These are phyloP conservation scores for Embidobia sp. DNA, from an alignment of 2,888 invertebrate genomes.

Conservation along the genomic window DNA sequence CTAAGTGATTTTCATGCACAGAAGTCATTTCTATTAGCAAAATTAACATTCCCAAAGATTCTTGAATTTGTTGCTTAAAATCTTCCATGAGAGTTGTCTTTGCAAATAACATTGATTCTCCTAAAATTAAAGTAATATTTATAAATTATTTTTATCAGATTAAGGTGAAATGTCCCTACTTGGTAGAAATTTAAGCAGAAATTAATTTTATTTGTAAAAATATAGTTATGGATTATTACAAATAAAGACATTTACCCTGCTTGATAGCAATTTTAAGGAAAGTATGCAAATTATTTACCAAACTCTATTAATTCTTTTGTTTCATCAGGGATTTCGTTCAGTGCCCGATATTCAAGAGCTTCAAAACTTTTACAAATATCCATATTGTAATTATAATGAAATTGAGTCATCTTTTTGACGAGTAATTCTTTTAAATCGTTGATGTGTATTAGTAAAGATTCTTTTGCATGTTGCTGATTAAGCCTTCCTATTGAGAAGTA, in stretches of 20 bases:
- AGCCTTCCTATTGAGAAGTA: constrained; percentile 87
- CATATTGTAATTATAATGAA: constrained; percentile 86
- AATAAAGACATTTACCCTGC: too few relatives aligned
- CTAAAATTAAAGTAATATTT: too few relatives aligned
- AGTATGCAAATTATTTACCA: constrained; percentile 65
- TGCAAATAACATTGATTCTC: constrained; percentile 90
- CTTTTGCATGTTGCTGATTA: constrained; percentile 85
- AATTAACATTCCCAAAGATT: constrained; percentile 86
- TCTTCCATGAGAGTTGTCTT: constrained; percentile 87
- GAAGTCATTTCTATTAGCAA: constrained; percentile 90
- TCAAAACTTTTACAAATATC: constrained; percentile 89
- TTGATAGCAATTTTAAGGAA: too few relatives aligned
- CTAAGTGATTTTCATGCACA: constrained; percentile 88
- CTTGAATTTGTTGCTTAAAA: constrained; percentile 87
- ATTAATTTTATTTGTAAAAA: too few relatives aligned
- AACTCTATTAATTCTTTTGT: constrained; percentile 90
- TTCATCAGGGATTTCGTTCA: constrained; percentile 86
- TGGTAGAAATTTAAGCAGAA: too few relatives aligned
- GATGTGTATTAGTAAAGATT: constrained; percentile 84
- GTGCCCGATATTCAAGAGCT: constrained; percentile 86
- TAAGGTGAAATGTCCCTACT: background rate
- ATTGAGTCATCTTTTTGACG: constrained; percentile 84
- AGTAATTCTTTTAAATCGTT: constrained; percentile 83
- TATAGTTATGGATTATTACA: too few relatives aligned
- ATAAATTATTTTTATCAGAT: too few relatives aligned